phyloP scores from a whole-genome alignment of 2,113 vertebrate species.

The Austrofundulus limnaeus region DNA sequence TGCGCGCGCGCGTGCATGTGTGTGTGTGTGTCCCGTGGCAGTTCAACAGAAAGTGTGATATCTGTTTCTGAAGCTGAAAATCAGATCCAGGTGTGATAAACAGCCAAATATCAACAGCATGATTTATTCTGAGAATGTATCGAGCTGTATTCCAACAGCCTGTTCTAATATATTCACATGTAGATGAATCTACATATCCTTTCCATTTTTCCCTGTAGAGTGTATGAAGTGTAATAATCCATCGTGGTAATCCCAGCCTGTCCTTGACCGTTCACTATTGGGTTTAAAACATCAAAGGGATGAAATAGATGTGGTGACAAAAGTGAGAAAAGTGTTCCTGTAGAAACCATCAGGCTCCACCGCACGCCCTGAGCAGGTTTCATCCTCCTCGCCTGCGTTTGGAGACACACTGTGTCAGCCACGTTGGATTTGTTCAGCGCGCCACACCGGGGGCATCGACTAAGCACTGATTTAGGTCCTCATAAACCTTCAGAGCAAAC shows the following conservation, averaged over 20 bases:
- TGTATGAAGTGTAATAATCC: slow-evolving; percentile 59
- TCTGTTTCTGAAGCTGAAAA: slow-evolving; percentile 11
- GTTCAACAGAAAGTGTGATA: slow-evolving; percentile 52
- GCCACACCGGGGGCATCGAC: slow-evolving; percentile 55
- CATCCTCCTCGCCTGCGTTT: slow-evolving; percentile 32
- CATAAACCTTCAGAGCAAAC: slow-evolving; percentile 60
- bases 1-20: too few relatives aligned
- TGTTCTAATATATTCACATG: slow-evolving; percentile 30
- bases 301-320: slow-evolving; percentile 63
- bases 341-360: slow-evolving; percentile 42
- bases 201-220: slow-evolving; percentile 16
- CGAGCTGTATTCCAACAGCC: slow-evolving; percentile 7
- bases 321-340: slow-evolving; percentile 59
- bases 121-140: neutral
- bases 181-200: slow-evolving; percentile 21
- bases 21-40: slow-evolving; percentile 54
- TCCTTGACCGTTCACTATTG: slow-evolving; percentile 61
- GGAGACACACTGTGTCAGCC: slow-evolving; percentile 51
- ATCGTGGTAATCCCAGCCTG: slow-evolving; percentile 60
- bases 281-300: slow-evolving; percentile 73
- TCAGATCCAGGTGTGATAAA: slow-evolving; percentile 27
- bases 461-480: slow-evolving; percentile 66
- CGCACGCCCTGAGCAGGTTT: slow-evolving; percentile 47
- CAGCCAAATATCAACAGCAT: slow-evolving; percentile 9
- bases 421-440: slow-evolving; percentile 62